phyloP scores from a whole-genome alignment of 1,140 invertebrate genomes.

The Riptortus pedestris region DNA sequence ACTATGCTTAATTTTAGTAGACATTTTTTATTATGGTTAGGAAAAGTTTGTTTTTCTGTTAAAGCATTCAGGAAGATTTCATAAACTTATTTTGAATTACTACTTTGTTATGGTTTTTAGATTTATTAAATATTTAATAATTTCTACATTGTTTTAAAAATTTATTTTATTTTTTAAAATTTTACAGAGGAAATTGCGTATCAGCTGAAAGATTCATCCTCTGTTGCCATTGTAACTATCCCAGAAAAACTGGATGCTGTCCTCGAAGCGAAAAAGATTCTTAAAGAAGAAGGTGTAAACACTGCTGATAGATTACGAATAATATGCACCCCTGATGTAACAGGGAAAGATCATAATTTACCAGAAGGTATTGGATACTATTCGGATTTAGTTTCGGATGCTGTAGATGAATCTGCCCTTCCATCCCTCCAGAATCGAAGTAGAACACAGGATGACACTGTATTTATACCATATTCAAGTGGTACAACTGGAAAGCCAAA shows the following conservation, averaged over 20 bases:
- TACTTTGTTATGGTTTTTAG: too few relatives aligned
- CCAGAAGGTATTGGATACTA: not conserved
- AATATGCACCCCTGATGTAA: not conserved
- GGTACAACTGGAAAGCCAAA: slow-evolving; percentile 86
- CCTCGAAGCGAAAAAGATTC: not conserved
- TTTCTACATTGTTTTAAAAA: not conserved
- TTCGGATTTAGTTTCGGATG: not conserved
- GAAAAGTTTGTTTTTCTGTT: too few relatives aligned
- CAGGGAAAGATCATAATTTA: not conserved
- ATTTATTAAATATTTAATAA: too few relatives aligned
- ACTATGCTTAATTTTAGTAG: too few relatives aligned
- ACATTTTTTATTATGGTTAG: too few relatives aligned
- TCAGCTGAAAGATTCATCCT: slow-evolving; percentile 52
- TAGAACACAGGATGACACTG: slow-evolving; percentile 30
- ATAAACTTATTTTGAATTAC: too few relatives aligned
- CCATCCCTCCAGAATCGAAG: not conserved
- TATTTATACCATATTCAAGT: slow-evolving; percentile 61
- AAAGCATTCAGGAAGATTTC: too few relatives aligned
- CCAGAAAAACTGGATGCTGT: slow-evolving; percentile 32
- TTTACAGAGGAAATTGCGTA: slow-evolving; percentile 59
- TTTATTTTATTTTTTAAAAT: not conserved
- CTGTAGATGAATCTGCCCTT: not conserved
- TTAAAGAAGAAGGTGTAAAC: not conserved
- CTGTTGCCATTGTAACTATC: slow-evolving; percentile 56
- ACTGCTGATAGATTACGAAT: not conserved